A percentile compares a stretch with the other conserved stretches of the same genome.
These are phyloP conservation scores for Leptopilina clavipes DNA, from an alignment of 1,140 invertebrate genomes.

Conservation along the genomic window DNA sequence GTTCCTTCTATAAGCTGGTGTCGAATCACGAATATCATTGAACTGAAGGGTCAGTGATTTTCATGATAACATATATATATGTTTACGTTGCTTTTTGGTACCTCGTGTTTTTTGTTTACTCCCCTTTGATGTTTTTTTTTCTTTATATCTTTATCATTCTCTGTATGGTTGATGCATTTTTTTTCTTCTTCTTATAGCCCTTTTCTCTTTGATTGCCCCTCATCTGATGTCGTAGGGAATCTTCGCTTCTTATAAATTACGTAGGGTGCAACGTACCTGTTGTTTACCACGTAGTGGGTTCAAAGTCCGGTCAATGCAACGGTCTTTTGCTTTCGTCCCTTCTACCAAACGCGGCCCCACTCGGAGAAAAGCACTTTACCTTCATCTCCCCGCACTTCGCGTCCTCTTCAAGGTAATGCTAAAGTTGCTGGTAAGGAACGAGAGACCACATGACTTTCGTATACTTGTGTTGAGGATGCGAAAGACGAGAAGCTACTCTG, in stretches of 20 bases:
- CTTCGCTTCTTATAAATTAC: constrained; percentile 55
- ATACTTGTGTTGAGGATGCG: constrained; percentile 39
- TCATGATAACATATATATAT: not conserved
- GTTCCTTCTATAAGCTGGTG: constrained; percentile 4
- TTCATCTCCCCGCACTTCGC: constrained; percentile 49
- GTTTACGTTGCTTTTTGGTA: not conserved
- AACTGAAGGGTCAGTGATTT: not conserved
- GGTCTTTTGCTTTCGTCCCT: constrained; percentile 52
- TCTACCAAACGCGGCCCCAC: constrained; percentile 45
- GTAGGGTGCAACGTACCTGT: constrained; percentile 56
- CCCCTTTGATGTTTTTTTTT: no score
- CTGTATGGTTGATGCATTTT: constrained; percentile 34
- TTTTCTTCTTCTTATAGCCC: constrained; percentile 45
- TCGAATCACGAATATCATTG: constrained; percentile 24
- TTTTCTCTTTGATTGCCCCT: constrained; percentile 39
- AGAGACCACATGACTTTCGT: constrained; percentile 23
- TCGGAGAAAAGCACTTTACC: constrained; percentile 22
- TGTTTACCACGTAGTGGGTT: constrained; percentile 58
- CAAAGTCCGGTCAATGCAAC: constrained; percentile 59
- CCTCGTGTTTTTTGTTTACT: not conserved
- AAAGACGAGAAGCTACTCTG: constrained; percentile 1
- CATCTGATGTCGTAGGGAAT: constrained; percentile 41
- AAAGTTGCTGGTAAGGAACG: constrained; percentile 18
- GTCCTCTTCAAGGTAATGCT: constrained; percentile 37
- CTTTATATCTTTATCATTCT: not conserved